Evolutionary conservation across 2,113 vertebrate genomes (phyloP).

Genomic region (Rhinichthys klamathensis): DNA sequence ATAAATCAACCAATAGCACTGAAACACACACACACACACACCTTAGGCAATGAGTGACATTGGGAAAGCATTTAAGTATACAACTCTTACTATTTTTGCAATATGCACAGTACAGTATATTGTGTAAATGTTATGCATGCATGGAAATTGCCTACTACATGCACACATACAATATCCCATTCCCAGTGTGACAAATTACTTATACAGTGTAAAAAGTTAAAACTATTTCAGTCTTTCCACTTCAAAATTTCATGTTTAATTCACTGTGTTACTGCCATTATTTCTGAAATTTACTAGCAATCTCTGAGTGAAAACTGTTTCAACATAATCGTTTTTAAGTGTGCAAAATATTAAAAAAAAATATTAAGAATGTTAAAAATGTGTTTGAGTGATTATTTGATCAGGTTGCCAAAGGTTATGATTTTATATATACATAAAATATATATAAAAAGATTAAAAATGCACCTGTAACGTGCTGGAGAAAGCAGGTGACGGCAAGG

Average conservation of each 20-base stretch:
- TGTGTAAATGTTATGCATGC: not conserved
- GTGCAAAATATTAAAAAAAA: no score
- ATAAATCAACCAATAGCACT: not conserved
- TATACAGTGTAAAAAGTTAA: not conserved
- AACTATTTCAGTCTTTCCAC: no score
- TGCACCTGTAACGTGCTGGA: no score
- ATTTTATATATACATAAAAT: not conserved
- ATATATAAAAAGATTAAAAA: not conserved
- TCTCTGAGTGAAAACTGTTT: no score
- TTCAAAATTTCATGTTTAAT: no score
- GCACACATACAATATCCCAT: not conserved
- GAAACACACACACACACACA: not conserved
- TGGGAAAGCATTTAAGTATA: not conserved
- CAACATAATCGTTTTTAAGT: no score
- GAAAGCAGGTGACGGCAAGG: no score
- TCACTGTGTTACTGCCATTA: no score
- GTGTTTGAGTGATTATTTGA: not conserved
- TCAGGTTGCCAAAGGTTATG: not conserved
- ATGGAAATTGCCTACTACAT: not conserved
- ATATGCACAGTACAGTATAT: not conserved
- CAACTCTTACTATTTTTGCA: not conserved
- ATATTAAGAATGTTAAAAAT: not conserved
- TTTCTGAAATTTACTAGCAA: no score
- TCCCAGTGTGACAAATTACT: not conserved
- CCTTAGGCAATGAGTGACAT: not conserved